Evolutionary conservation across 2,888 invertebrate species (phyloP).

Genomic region (Mechanitis messenoides): DNA sequence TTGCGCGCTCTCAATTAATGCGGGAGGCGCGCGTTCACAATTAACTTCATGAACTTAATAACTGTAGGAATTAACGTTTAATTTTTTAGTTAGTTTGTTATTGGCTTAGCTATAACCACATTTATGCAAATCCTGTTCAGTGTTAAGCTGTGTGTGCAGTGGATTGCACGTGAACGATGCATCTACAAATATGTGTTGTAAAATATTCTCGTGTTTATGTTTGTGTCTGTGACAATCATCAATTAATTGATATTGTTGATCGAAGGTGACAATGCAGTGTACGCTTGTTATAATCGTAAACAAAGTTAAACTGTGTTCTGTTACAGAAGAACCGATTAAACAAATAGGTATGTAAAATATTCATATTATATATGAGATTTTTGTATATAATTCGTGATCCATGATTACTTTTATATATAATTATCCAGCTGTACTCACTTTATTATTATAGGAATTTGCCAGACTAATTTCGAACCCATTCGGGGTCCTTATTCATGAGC

Average conservation of each 20-base stretch:
- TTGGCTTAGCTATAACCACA: conserved; percentile 41
- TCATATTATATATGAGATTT: conserved; percentile 5
- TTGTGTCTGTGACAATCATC: conserved; percentile 12
- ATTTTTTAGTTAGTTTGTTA: conserved; percentile 53
- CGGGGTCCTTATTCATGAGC: no score
- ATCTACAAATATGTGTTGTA: conserved; percentile 58
- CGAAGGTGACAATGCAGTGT: conserved; percentile 65
- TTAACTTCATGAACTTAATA: conserved; percentile 65
- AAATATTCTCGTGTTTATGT: conserved; percentile 32
- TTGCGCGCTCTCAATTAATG: conserved; percentile 67
- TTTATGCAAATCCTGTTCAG: conserved; percentile 71
- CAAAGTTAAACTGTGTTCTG: conserved; percentile 67
- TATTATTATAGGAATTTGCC: no score
- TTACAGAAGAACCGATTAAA: conserved; percentile 58
- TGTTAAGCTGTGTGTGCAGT: conserved; percentile 59
- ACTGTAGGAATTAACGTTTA: conserved; percentile 55
- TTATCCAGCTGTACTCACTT: no score
- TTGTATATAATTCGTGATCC: no score
- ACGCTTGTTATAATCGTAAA: conserved; percentile 71
- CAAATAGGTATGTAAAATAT: conserved; percentile 47
- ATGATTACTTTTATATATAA: no score
- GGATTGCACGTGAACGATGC: conserved; percentile 65
- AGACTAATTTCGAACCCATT: no score
- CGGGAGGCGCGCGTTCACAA: conserved; percentile 71
- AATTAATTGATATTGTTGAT: no score